Base-by-base conservation (phyloP, 2,888 invertebrate species). In the Aplocera efformata region DNA sequence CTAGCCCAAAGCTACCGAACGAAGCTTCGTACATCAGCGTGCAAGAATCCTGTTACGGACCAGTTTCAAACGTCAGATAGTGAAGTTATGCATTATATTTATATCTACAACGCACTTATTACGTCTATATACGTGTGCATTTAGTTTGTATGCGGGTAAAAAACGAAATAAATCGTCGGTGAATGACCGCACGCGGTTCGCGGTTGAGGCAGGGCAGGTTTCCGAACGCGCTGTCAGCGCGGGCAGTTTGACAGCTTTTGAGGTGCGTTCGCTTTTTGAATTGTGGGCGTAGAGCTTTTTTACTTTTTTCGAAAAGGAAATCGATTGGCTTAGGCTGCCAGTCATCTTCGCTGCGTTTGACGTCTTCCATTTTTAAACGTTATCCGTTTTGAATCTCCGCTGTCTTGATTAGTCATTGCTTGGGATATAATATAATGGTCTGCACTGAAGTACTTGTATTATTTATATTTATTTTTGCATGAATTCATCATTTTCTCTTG, bases 191-290 rank as follows among this genome's bases (percentile, higher is more conserved):
- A 32, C 60, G 55, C 57, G 46, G 56, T 56, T 58, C 68, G 70
- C 68, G 67, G 77, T 82, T 83, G 79, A 69, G 81, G 81, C 63
- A 77, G 83, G 81, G 75, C 76, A 74, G 75, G 78, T 72, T 75
- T 63, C 53, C 56, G 65, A 56, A 60, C 63, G 59, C 42, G 41
- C 41, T 50, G 59, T 57, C 58, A 58, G 62, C 46, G 37, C 73
- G 74, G 74, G 78, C 78, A 77, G 86, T 81, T 82, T 82, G 85
- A 85, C 86, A 83, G 84, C 83, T 83, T 82, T 82, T 83, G 79
- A 84, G 79, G 72, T 62, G 73, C 76, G 77, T 78, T 81, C 82
- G 68, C 77, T 77, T 85, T 86, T 82, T 81, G 79, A 83, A 79
- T 77, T 79, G 81, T 79, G 70, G 74, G 71, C 68, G 72, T 67